Evolutionary conservation across 2,888 invertebrate species (phyloP).

Genomic region (Eupithecia tripunctaria): DNA sequence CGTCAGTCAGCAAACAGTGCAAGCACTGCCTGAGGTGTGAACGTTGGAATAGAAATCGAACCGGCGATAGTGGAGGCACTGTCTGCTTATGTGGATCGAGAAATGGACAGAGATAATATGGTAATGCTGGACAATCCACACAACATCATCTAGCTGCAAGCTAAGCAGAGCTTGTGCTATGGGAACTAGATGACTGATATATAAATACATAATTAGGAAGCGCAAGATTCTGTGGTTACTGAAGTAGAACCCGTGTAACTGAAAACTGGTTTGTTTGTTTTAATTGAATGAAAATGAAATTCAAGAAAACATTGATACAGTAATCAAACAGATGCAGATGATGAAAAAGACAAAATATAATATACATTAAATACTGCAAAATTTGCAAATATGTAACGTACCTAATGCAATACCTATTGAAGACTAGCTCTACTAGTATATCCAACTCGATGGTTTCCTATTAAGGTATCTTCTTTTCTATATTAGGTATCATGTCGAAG

Average conservation of each 20-base stretch:
- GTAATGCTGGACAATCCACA: no score
- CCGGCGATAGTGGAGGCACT: constrained; percentile 32
- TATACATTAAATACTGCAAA: no score
- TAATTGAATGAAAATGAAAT: background rate
- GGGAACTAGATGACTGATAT: no score
- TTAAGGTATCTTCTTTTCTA: background rate
- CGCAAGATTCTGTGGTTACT: background rate
- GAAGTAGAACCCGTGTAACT: background rate
- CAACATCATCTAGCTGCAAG: no score
- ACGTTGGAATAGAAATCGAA: constrained; percentile 35
- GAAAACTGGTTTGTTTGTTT: background rate
- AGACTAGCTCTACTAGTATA: background rate
- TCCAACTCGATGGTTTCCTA: background rate
- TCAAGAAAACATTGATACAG: background rate
- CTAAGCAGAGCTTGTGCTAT: no score
- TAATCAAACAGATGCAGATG: background rate
- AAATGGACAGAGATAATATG: background rate
- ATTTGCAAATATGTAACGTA: no score
- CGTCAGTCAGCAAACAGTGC: constrained; percentile 40
- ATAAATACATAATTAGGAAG: no score
- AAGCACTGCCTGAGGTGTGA: constrained; percentile 39
- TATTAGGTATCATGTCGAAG: background rate
- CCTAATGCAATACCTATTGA: no score
- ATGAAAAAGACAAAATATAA: no score
- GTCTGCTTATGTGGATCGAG: constrained; percentile 16